phyloP scores from a whole-genome alignment of 2,797 vertebrate genomes.

The Ctenopoma kingsleyae region DNA sequence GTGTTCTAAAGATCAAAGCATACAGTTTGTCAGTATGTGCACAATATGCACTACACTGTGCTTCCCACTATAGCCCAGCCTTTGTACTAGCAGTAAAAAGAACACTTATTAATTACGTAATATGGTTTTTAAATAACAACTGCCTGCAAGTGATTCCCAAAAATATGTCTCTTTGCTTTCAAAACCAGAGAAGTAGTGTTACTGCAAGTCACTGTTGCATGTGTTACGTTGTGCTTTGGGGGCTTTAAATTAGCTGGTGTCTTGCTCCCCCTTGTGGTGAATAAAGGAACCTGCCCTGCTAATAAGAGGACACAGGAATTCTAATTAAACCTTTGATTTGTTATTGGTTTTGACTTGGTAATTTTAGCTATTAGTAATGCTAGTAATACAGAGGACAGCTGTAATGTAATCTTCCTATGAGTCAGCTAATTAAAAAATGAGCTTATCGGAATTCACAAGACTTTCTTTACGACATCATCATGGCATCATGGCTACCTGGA shows the following conservation, averaged over 20 bases:
- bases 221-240: slow-evolving; percentile 34
- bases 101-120: neutral
- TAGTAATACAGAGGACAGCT: neutral
- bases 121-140: neutral
- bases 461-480: neutral
- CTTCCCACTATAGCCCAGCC: neutral
- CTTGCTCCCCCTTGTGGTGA: slow-evolving; percentile 71
- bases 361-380: neutral
- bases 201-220: slow-evolving; percentile 51
- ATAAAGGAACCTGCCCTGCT: neutral
- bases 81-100: neutral
- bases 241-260: slow-evolving; percentile 33
- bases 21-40: neutral
- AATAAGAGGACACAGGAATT: too few relatives aligned
- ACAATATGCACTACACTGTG: neutral
- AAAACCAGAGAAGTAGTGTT: slow-evolving; percentile 21
- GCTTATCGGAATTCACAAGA: neutral
- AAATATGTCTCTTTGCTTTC: slow-evolving; percentile 19
- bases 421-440: neutral
- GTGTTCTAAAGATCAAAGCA: slow-evolving; percentile 6
- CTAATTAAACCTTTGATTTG: neutral
- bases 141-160: slow-evolving; percentile 5
- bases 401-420: neutral
- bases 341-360: neutral
- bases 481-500: neutral